These are phyloP conservation scores for Leptodirus hochenwartii DNA, from an alignment of 2,888 invertebrate species.

Conservation along the genomic window DNA sequence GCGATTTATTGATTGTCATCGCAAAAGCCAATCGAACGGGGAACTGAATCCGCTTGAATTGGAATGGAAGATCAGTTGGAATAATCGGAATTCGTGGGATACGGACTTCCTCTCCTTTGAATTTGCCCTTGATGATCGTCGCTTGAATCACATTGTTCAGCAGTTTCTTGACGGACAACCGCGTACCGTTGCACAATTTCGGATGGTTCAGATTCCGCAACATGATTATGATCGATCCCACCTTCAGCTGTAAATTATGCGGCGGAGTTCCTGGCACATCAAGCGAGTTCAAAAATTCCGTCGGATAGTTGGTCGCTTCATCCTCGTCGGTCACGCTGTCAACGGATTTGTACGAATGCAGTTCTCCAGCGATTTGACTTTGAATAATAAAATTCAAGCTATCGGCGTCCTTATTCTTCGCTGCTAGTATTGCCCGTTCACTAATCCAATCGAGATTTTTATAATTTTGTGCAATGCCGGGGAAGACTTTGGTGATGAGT, in stretches of 20 bases:
- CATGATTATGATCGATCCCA: conserved; percentile 17
- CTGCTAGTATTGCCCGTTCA: conserved; percentile 19
- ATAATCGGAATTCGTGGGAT: conserved; percentile 20
- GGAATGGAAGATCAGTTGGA: conserved; percentile 15
- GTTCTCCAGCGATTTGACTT: not conserved
- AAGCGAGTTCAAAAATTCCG: conserved; percentile 16
- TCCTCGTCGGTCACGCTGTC: conserved; percentile 12
- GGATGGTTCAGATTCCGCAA: conserved; percentile 17
- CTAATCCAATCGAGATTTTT: conserved; percentile 16
- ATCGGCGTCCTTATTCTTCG: conserved; percentile 15
- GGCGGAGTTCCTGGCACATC: conserved; percentile 16
- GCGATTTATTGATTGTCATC: conserved; percentile 22
- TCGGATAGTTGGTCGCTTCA: conserved; percentile 14
- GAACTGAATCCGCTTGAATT: conserved; percentile 17
- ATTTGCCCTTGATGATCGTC: conserved; percentile 15
- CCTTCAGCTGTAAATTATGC: conserved; percentile 16
- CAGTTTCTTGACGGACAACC: conserved; percentile 14
- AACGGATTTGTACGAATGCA: conserved; percentile 13
- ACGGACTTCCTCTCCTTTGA: conserved; percentile 15
- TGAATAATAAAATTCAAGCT: not conserved
- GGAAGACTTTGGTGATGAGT: conserved; percentile 17
- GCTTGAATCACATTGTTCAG: conserved; percentile 17
- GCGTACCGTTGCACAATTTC: conserved; percentile 16
- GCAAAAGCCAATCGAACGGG: conserved; percentile 18
- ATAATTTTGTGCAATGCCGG: conserved; percentile 17